Evolutionary conservation across 2,113 vertebrate genomes (phyloP).

Genomic region (Himantopus leucocephalus): DNA sequence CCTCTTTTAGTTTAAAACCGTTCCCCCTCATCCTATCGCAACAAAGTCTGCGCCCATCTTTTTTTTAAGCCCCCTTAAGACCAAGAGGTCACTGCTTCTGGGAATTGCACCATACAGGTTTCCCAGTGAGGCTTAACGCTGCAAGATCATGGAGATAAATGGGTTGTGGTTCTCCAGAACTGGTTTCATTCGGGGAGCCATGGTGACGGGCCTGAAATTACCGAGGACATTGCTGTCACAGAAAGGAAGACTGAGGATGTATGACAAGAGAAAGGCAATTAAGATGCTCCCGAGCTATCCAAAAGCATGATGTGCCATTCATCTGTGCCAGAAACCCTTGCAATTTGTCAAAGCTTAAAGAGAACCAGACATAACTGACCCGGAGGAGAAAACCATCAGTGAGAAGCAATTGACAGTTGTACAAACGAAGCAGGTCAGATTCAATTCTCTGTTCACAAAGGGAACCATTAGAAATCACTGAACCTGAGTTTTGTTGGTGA

Average conservation of each 20-base stretch:
- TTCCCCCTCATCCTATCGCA: accelerated
- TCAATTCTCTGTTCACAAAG: background rate
- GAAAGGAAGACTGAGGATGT: background rate
- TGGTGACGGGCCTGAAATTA: background rate
- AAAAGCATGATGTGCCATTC: background rate
- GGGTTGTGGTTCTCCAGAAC: background rate
- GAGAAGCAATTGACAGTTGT: background rate
- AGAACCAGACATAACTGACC: background rate
- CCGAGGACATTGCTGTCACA: background rate
- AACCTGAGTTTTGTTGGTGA: background rate
- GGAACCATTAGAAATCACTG: background rate
- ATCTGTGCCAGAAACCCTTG: background rate
- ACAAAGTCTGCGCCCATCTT: background rate
- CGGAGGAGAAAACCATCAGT: background rate
- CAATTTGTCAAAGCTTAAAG: constrained; percentile 15
- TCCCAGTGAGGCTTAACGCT: background rate
- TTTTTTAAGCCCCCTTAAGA: too few species aligned
- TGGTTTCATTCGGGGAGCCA: background rate
- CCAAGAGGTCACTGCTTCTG: background rate
- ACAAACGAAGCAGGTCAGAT: background rate
- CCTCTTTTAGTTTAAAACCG: background rate
- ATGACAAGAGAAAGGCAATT: background rate
- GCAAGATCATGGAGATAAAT: background rate
- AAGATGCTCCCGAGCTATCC: background rate
- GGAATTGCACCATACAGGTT: background rate